Conservation (phyloP, 2,113 vertebrate genomes). For the Micromys minutus region DNA sequence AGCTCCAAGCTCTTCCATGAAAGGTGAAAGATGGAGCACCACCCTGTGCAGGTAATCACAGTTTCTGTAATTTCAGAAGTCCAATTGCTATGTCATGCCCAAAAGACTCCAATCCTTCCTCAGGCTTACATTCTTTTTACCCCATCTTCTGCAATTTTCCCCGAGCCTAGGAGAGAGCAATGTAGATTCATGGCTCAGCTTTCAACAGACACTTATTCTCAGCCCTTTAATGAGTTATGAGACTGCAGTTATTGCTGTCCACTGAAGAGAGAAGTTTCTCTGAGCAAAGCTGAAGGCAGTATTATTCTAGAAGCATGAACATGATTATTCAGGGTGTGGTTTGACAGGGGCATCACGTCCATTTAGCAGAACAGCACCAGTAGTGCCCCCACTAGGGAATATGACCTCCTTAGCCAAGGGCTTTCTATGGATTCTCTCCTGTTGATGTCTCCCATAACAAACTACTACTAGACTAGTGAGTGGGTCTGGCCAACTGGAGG, state of each 20-base stretch:
- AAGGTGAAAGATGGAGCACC: not conserved
- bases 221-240: not conserved
- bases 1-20: not conserved
- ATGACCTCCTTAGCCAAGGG: not conserved
- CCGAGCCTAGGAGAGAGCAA: not conserved
- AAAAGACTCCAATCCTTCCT: not conserved
- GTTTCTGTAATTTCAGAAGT: not conserved
- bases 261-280: not conserved
- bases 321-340: not conserved
- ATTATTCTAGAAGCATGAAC: not conserved
- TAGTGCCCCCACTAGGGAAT: not conserved
- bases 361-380: not conserved
- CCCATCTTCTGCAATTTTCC: not conserved
- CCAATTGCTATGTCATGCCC: not conserved
- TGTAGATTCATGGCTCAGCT: not conserved
- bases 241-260: not conserved
- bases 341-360: not conserved
- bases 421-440: not conserved
- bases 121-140: not conserved
- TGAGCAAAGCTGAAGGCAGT: not conserved
- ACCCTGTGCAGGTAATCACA: not conserved
- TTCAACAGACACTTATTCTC: not conserved
- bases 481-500: not conserved
- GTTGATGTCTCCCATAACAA: not conserved
- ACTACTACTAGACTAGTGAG: not conserved